Base-by-base conservation (phyloP, 2,113 vertebrate genomes). In the Abramis brama region DNA sequence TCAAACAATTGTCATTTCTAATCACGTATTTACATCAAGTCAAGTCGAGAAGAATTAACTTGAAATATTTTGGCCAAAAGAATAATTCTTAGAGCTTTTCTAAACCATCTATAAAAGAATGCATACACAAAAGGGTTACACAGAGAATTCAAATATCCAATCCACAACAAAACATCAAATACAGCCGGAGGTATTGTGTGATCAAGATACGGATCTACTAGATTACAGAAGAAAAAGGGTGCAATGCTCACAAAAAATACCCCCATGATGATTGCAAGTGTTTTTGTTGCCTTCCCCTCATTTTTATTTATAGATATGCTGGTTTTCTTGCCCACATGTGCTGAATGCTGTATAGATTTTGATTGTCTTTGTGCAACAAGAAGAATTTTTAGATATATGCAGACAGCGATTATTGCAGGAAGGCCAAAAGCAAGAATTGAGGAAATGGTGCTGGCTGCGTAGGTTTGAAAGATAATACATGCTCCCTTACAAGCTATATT, bases 21-120 rank as follows among this genome's bases (percentile, higher is more conserved):
- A n/a, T 30, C 9, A 33, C 5, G 2, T 33, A 19, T 70, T 43
- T 21, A 77, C 71, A 79, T 88, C 23, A 90, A 76, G 19, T 85
- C 82, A 1, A 43, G 43, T 45, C 80, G 82, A 10, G 89, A 96
- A 84, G 95, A 96, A 81, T 94, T 89, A 30, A 80, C 91, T 4
- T 92, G 90, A 89, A 96, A 96, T 91, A 96, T 90, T 90, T 94
- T 95, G 74, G 95, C 95, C 21, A 91, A 86, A 8, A 96, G 60
- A 91, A 96, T 94, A 30, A 94, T 91, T 84, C 93, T 94, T 79
- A 97, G 60, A 45, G 96, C 96, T 87, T 77, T 95, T 84, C 94
- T 94, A 90, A 97, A 97, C 95, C 95, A 96, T 2, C 87, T 90
- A 83, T 96, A 96, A 91, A 96, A 96, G 91, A 95, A 96, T 8